Evolutionary conservation across 2,113 vertebrate genomes (phyloP), one percentile per base, ranked within the genome.

Genomic region (Neomonachus schauinslandi): DNA sequence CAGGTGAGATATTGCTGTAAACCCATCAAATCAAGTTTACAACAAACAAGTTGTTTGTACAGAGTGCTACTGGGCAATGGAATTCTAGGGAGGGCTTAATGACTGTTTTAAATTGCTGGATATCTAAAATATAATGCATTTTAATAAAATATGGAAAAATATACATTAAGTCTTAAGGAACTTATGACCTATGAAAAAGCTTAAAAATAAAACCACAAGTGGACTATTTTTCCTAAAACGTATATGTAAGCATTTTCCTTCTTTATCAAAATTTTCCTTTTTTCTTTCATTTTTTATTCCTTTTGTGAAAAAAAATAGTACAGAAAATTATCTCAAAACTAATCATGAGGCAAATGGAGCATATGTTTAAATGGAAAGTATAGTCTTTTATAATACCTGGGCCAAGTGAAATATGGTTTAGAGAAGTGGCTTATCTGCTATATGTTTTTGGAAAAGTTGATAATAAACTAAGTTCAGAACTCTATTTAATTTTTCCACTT

Each of bases 401-500:
- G 12, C 8, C 15, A 10, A 49, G 3, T 82, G 61, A 79, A 12
- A 71, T 31, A 31, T 7, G 22, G 7, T 33, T 81, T 76, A 79
- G 53, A 91, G 21, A 57, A 74, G 42, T 63, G 24, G 10, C 31
- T 94, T 82, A 55, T 39, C 53, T 74, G 87, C 21, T 65, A 5
- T 36, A 59, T 51, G 24, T 24, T 90, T 80, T 92, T 69, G 7
- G 26, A 77, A 88, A 39, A 80, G 46, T 5, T 83, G n/a, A 74
- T 76, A 63, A 83, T 65, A 76, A 93, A 51, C 16, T n/a, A 81
- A 33, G 15, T 72, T 95, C 24, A 74, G 65, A 94, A 51, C 1
- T 79, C 28, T 42, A 19, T 82, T 90, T 92, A 74, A 51, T 91
- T 76, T 95, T 92, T 76, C 31, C 81, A 57, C 36, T 94, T 76